Base-by-base conservation (phyloP, 92 coral and sea anemone genomes). In the Palythoa grandis region DNA sequence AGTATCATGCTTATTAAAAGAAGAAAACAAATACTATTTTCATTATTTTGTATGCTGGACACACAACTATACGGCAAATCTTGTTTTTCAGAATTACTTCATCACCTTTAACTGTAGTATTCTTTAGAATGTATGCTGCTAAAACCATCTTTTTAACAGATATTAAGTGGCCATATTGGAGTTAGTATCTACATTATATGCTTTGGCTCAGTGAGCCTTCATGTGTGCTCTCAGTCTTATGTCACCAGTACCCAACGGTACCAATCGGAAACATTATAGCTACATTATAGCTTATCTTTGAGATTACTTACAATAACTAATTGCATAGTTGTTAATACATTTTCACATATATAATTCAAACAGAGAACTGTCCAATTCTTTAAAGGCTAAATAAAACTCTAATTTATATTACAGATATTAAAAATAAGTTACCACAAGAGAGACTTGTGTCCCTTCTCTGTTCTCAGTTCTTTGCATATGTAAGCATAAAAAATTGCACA, bases 341-440 rank as follows among this genome's bases (percentile, higher is more conserved):
- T 73, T 80, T 40, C 85, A 65, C 58, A 35, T 40, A 35, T 40
- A 66, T 17, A 63, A 63, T 80, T 40, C 50, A 25, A 80, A 67
- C 72, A 65, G 60, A 66, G 60, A 22, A 25, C 85, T 40, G 5
- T 65, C 48, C 57, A 47, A 35, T 39, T 65, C 85, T 65, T 80
- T 56, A 79, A 24, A 47, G 60, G 20, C 57, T 80, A 80, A 80
- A 66, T 22, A 20, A 68, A 78, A 67, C 19, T 60, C 72, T 79
- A 47, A 80, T 80, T 80, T 80, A 50, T 66, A 65, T 66, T 66
- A 80, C 85, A 80, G 58, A 15, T 80, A 52, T 80, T 80, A 80
- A 80, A 76, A 80, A 80, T 80, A 80, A 80, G 85, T 80, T 80
- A 80, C 85, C 74, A 80, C 14, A 37, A 24, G 22, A 66, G 74